A percentile compares a stretch with the other conserved stretches of the same genome.
Evolutionary conservation across 2,113 vertebrate species (phyloP).

Genomic region (Caranx ignobilis): DNA sequence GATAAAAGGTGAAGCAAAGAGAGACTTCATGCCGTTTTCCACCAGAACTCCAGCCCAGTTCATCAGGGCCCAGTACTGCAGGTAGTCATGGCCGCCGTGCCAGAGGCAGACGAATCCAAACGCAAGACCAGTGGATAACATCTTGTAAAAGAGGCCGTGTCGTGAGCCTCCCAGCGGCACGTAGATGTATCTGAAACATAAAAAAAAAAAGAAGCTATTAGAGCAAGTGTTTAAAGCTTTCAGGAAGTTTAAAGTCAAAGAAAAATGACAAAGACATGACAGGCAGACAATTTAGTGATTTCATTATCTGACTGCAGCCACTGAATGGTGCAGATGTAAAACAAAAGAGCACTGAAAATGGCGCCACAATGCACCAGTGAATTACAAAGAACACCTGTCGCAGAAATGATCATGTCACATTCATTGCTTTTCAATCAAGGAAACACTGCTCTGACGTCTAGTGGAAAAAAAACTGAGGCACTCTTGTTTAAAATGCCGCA

Average conservation of each 20-base stretch:
- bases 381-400: conserved; percentile 30
- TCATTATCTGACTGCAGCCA: conserved; percentile 10
- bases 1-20: conserved; percentile 81
- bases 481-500: conserved; percentile 35
- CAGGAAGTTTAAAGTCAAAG: neutral
- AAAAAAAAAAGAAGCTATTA: neutral
- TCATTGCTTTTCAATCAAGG: conserved; percentile 54
- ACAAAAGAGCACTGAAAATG: conserved; percentile 34
- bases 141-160: conserved; percentile 81
- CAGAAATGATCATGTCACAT: conserved; percentile 30
- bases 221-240: neutral
- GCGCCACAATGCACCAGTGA: neutral
- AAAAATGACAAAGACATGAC: neutral
- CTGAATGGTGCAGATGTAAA: conserved; percentile 1
- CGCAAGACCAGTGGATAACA: conserved; percentile 89
- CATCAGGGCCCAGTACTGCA: conserved; percentile 92
- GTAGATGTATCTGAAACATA: conserved; percentile 91
- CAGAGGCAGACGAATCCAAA: conserved; percentile 96
- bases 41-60: conserved; percentile 92
- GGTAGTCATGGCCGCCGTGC: conserved; percentile 93
- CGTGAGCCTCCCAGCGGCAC: conserved; percentile 93
- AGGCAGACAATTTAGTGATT: neutral
- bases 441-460: conserved; percentile 17
- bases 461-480: conserved; percentile 44
- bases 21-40: conserved; percentile 85